A percentile compares a stretch with the other conserved stretches of the same genome.
phyloP scores from a whole-genome alignment of 2,797 vertebrate genomes.

The Scolopax bukidnonensis region DNA sequence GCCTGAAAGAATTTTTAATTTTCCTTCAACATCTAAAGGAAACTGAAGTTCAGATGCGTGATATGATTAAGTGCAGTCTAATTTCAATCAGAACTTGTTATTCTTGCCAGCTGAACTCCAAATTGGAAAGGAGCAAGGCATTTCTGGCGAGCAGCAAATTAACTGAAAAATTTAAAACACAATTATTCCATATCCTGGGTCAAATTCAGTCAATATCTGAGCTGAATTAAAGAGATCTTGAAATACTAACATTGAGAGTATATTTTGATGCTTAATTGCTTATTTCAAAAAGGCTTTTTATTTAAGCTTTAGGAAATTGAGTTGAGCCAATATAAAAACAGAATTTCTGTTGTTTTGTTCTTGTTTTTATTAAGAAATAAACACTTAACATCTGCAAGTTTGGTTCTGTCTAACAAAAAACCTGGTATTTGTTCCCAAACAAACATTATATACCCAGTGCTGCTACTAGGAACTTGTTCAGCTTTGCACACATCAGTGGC shows the following conservation, averaged over 20 bases:
- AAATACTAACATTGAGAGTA: background rate
- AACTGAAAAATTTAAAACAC: background rate
- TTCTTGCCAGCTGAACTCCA: background rate
- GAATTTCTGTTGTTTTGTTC: background rate
- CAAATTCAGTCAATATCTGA: background rate
- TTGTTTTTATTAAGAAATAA: background rate
- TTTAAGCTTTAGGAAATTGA: background rate
- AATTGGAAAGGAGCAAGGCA: background rate
- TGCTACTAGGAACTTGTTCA: background rate
- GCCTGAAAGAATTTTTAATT: background rate
- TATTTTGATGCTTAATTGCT: background rate
- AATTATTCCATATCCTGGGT: background rate
- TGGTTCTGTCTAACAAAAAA: background rate
- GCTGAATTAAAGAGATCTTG: background rate
- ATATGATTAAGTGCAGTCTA: background rate
- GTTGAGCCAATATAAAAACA: background rate
- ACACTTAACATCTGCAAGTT: background rate
- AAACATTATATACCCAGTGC: background rate
- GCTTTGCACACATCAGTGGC: fast-evolving
- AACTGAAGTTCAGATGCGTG: background rate
- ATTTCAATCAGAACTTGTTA: background rate
- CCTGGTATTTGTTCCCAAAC: background rate
- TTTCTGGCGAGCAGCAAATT: background rate
- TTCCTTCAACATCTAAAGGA: background rate
- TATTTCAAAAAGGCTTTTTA: background rate